Evolutionary conservation across 2,888 invertebrate genomes (phyloP), one percentile per base, ranked within the genome.

Genomic region (Machimus atricapillus): DNA sequence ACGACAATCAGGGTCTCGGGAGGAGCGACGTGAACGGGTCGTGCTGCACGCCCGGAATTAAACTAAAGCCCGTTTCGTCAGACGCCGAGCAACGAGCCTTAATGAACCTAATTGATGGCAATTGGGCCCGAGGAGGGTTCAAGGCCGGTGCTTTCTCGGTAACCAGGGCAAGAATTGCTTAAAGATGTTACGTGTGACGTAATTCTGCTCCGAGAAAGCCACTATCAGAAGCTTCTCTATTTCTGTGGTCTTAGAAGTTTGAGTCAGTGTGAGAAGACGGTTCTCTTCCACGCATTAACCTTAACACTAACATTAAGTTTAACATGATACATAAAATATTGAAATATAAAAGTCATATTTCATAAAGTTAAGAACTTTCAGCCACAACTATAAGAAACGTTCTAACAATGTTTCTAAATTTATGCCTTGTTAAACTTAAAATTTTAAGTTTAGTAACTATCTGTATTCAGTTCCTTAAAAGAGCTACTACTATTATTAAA

Each of bases 71-170:
- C 52, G 27, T 83, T 83, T 83, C 46, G 34, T 43, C 9, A 66
- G 27, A 66, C 46, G 8, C 74, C 16, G 31, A 74, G 76, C 40
- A 43, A 73, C 74, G 40, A 85, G 46, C 1, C 52, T 83, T 83
- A 83, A 83, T 83, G 85, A 85, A 85, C 73, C 73, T 85, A 85
- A 85, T 85, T 85, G 85, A 85, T 85, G 52, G 23, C 85, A 85
- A 85, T 58, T 85, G 85, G 76, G 31, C 37, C 34, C 83, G 19
- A 19, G 82, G 23, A 16, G 34, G 66, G 66, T 23, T 27, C 83
- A 66, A 83, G 83, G 83, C 19, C 66, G 40, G 19, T 40, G 56
- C 14, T 52, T 79, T 81, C 23, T 81, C 52, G 81, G 81, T 52
- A 16, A 81, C 0, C 31, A 43, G 52, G 52, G 52, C 34, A 81